phyloP scores from a whole-genome alignment of 2,113 vertebrate species.

The Podilymbus podiceps region DNA sequence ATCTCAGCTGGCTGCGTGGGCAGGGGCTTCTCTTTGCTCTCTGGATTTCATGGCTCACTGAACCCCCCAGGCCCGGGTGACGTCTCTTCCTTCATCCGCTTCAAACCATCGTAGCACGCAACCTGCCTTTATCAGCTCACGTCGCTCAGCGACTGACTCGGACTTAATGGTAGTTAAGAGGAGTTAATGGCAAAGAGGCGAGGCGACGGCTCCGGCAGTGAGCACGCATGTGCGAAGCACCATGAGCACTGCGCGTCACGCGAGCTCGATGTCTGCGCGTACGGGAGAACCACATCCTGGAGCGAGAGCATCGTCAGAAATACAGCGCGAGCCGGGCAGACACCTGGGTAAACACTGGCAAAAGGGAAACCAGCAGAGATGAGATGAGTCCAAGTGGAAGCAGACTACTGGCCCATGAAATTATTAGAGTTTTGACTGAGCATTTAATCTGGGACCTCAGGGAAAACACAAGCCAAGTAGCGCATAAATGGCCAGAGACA shows the following conservation, averaged over 20 bases:
- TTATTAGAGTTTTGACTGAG: background rate
- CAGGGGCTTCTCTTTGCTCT: background rate
- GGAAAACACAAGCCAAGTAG: slow-evolving; percentile 20
- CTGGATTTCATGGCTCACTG: background rate
- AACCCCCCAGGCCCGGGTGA: background rate
- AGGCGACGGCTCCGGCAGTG: rapidly evolving
- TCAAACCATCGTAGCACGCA: background rate
- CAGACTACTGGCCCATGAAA: background rate
- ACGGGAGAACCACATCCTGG: background rate
- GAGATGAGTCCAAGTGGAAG: background rate
- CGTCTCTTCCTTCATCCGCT: slow-evolving; percentile 5
- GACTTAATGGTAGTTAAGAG: background rate
- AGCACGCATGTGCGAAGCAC: background rate
- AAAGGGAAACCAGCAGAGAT: background rate
- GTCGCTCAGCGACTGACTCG: background rate
- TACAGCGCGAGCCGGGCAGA: rapidly evolving
- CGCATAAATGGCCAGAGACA: background rate
- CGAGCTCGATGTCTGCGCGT: rapidly evolving
- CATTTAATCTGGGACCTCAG: background rate
- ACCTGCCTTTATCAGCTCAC: background rate
- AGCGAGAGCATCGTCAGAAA: background rate
- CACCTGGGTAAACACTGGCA: rapidly evolving
- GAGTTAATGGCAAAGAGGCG: background rate
- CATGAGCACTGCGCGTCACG: rapidly evolving
- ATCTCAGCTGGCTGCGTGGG: background rate